Evolutionary conservation across 2,113 vertebrate species (phyloP).

Genomic region (Fregetta grallaria): DNA sequence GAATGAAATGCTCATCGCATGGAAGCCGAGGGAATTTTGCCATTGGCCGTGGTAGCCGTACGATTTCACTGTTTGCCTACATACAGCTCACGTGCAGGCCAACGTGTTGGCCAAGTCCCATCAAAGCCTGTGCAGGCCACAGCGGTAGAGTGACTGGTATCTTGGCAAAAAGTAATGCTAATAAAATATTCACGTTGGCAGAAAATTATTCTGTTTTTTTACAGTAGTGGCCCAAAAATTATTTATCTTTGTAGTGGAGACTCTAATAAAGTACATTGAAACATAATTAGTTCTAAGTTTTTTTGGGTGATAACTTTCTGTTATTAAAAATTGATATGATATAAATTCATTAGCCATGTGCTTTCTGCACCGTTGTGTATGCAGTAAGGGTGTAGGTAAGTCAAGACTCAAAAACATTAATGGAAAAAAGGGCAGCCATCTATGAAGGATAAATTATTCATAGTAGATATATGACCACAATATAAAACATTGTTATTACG

Average conservation of each 20-base stretch:
- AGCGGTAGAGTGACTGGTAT: background rate
- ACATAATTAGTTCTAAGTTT: background rate
- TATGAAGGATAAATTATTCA: background rate
- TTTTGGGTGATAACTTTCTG: background rate
- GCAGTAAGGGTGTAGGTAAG: background rate
- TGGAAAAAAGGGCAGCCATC: background rate
- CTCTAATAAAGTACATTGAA: background rate
- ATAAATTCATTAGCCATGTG: background rate
- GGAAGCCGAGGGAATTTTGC: background rate
- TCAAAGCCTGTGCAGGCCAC: background rate
- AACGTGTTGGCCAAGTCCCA: background rate
- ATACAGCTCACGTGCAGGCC: rapidly evolving
- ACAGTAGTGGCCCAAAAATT: background rate
- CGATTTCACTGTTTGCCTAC: rapidly evolving
- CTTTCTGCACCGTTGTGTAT: background rate
- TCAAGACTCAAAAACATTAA: background rate
- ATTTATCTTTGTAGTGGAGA: background rate
- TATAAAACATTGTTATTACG: background rate
- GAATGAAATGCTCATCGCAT: rapidly evolving
- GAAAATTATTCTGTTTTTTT: background rate
- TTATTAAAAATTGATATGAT: background rate
- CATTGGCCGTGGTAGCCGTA: background rate
- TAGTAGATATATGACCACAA: background rate
- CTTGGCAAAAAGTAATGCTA: background rate
- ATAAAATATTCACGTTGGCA: too few relatives aligned